These are phyloP conservation scores for Addax nasomaculatus DNA, from an alignment of 2,113 vertebrate genomes.

Conservation along the genomic window DNA sequence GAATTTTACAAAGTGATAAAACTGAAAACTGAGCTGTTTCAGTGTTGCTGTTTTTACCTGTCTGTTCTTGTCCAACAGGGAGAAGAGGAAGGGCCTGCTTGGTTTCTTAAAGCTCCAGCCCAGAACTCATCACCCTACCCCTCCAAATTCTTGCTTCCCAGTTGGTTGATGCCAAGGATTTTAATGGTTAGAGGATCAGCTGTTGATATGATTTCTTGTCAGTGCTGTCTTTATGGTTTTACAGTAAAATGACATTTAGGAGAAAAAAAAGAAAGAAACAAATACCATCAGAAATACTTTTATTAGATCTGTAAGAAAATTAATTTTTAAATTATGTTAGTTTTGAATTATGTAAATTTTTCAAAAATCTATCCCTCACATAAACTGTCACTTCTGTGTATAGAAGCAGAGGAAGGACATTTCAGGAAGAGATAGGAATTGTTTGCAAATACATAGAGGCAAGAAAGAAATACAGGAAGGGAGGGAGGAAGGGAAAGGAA, in stretches of 20 bases:
- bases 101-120: constrained; percentile 70
- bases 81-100: constrained; percentile 77
- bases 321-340: constrained; percentile 36
- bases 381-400: background rate
- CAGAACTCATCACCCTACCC: constrained; percentile 59
- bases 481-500: background rate
- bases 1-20: constrained; percentile 67
- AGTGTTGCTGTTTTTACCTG: constrained; percentile 83
- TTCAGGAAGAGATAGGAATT: background rate
- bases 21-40: constrained; percentile 76
- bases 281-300: constrained; percentile 1
- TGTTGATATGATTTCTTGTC: constrained; percentile 82
- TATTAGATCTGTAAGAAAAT: constrained; percentile 15
- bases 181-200: constrained; percentile 81
- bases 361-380: background rate
- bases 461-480: background rate
- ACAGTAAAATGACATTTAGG: constrained; percentile 85
- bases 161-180: constrained; percentile 80
- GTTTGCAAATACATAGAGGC: background rate
- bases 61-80: constrained; percentile 78
- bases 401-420: background rate
- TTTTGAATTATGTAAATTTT: constrained; percentile 44
- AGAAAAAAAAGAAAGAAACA: background rate
- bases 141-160: constrained; percentile 76
- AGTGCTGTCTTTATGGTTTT: constrained; percentile 88